Base-by-base conservation (phyloP, 1,140 invertebrate genomes). In the Drosophila burlai region DNA sequence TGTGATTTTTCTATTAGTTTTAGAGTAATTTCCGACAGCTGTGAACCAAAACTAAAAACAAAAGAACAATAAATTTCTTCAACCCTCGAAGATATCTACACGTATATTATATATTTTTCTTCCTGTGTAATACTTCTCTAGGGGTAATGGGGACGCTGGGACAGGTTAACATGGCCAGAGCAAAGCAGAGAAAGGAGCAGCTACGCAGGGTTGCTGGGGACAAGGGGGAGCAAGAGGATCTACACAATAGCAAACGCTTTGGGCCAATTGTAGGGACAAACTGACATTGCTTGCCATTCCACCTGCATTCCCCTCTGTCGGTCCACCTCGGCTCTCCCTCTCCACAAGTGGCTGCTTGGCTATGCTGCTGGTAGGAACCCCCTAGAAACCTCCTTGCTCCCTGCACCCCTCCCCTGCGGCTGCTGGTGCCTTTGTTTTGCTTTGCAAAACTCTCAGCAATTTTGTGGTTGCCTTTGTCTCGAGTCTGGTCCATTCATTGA, bases 171-270 rank as follows among this genome's bases (percentile, higher is more conserved):
- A 57, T 38, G 34, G 66, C 38, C 18, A 24, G 40, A 11, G 21
- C 40, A 57, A 40, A 47, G 42, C 45, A 72, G 36, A 43, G 29
- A 61, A 50, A 43, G 54, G 31, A 50, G 11, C 36, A 71, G 42
- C 50, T 9, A 13, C 4, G 1, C 16, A 7, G 18, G 15, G n/a
- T 10, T 31, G 15, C 10, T n/a, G 18, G 16, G 34, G 15, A 26
- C 24, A 10, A 24, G 16, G 13, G 69, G 69, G 38, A 11, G 49
- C 26, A n/a, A 29, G 46, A 50, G 47, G 24, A 26, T 43, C 40
- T 40, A 42, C 73, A 83, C 81, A 83, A 80, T 76, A 67, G 60
- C 52, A 76, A 76, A 72, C 49, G 52, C 64, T 80, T 68, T 76
- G 78, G 78, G 31, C 77, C 77, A 74, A 80, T 80, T 83, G 60